A percentile compares a stretch with the other conserved stretches of the same genome.
Conservation (phyloP, 2,888 invertebrate species). For the Apomyelois bistriatella region DNA sequence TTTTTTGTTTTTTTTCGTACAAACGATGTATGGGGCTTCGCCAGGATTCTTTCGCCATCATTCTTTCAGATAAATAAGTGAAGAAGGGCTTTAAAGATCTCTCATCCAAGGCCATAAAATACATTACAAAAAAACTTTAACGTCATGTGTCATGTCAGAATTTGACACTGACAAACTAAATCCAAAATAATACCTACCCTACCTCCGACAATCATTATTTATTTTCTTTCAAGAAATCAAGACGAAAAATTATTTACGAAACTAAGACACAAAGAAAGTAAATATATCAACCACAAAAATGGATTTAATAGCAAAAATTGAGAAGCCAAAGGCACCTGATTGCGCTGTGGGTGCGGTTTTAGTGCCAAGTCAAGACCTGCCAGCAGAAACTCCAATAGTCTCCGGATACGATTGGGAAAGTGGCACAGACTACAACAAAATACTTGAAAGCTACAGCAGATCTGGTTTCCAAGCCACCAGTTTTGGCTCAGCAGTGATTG, state of each 20-base stretch:
- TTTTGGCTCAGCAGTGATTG: conserved; percentile 93
- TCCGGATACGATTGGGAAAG: conserved; percentile 96
- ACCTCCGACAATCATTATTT: too few relatives aligned
- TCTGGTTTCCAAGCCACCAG: conserved; percentile 99
- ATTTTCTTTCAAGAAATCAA: too few relatives aligned
- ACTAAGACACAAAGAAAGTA: not conserved
- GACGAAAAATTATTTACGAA: not conserved
- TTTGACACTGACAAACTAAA: too few relatives aligned
- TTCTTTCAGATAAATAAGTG: too few relatives aligned
- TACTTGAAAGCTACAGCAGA: conserved; percentile 88
- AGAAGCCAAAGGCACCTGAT: conserved; percentile 58
- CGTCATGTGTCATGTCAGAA: too few relatives aligned
- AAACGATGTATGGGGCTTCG: too few relatives aligned
- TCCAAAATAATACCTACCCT: too few relatives aligned
- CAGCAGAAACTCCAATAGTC: conserved; percentile 84
- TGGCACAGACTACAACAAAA: conserved; percentile 90
- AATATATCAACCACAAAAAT: conserved; percentile 27
- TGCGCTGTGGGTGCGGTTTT: conserved; percentile 86
- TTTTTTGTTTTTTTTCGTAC: too few relatives aligned
- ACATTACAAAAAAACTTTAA: too few relatives aligned
- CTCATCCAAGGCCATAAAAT: too few relatives aligned
- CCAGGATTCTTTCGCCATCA: too few relatives aligned
- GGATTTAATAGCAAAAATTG: conserved; percentile 43
- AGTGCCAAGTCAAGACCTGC: conserved; percentile 83
- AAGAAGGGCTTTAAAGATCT: too few relatives aligned